Base-by-base conservation (phyloP, 2,113 vertebrate genomes). In the Sphyrna mokarran region DNA sequence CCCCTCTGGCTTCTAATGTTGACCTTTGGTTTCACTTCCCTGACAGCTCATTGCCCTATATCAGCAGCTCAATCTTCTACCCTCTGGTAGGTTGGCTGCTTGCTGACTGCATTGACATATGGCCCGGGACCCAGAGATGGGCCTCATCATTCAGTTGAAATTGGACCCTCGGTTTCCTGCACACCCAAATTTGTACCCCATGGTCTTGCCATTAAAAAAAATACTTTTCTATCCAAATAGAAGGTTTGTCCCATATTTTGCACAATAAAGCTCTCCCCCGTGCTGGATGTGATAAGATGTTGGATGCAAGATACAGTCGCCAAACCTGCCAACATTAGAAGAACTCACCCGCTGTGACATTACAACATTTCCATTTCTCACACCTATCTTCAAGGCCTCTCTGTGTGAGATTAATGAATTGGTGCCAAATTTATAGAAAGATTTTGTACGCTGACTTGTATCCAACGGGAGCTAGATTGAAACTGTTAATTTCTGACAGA, bases 401-500 rank as follows among this genome's bases (percentile, higher is more conserved):
- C 66, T 40, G 91, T 22, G 33, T 69, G 37, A 37, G 37, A 90
- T 61, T 48, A 18, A 70, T 94, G 63, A 94, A 70, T 13, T 94
- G 63, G n/a, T 48, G 91, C 91, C 91, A 94, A 58, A 37, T 94
- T 23, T 69, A 18, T 43, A 18, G 66, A 94, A 43, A 18, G 66
- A 70, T 69, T 90, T 94, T 94, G 63, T 43, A 69, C 0, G 20
- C 91, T 13, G 63, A 22, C 33, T 40, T 2, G 2, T 26, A 22
- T 69, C 91, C 91, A 94, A 23, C 40, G 63, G 33, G 18, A 66
- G 13, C 90, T 37, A 18, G 91, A 70, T 94, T 70, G n/a, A 70
- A 94, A 43, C 66, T 69, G 91, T 69, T 94, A 20, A 94, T 69
- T 94, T 94, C 91, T 40, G n/a, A 23, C 66, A 90, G 87, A 29